A percentile compares a stretch with the other conserved stretches of the same genome.
phyloP scores from a whole-genome alignment of 2,797 vertebrate species.

The Megaceryle alcyon region DNA sequence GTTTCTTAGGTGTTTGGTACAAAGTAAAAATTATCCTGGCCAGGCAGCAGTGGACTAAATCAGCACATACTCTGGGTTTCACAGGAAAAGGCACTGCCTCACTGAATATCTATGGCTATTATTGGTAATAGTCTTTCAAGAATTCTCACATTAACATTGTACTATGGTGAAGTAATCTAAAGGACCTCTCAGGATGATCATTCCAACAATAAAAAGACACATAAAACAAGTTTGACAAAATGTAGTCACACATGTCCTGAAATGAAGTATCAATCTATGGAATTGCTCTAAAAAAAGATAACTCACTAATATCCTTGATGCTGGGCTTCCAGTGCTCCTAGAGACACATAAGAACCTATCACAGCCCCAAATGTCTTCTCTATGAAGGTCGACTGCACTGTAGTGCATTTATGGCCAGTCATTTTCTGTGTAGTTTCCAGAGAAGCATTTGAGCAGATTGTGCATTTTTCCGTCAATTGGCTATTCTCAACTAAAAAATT shows the following conservation, averaged over 20 bases:
- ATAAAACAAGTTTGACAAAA: constrained; percentile 47
- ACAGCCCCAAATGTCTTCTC: background rate
- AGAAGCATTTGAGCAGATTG: constrained; percentile 26
- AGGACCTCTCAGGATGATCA: background rate
- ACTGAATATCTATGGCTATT: background rate
- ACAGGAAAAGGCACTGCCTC: background rate
- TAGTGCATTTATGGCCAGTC: background rate
- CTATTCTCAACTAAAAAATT: constrained; percentile 57
- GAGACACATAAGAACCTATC: background rate
- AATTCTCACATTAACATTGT: constrained; percentile 1
- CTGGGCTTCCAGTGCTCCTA: background rate
- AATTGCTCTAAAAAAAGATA: background rate
- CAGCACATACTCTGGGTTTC: background rate
- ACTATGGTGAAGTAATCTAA: background rate
- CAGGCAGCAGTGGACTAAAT: background rate
- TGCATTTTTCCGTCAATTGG: constrained; percentile 30
- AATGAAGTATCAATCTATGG: constrained; percentile 1
- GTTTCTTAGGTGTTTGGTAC: background rate
- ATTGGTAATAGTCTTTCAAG: constrained; percentile 20
- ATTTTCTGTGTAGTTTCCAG: constrained; percentile 39
- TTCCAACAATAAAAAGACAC: constrained; percentile 23
- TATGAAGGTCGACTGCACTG: background rate
- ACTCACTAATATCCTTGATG: background rate
- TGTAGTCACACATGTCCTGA: background rate
- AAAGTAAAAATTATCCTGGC: background rate